Evolutionary conservation across 2,113 vertebrate genomes (phyloP).

Genomic region (Bucco capensis): DNA sequence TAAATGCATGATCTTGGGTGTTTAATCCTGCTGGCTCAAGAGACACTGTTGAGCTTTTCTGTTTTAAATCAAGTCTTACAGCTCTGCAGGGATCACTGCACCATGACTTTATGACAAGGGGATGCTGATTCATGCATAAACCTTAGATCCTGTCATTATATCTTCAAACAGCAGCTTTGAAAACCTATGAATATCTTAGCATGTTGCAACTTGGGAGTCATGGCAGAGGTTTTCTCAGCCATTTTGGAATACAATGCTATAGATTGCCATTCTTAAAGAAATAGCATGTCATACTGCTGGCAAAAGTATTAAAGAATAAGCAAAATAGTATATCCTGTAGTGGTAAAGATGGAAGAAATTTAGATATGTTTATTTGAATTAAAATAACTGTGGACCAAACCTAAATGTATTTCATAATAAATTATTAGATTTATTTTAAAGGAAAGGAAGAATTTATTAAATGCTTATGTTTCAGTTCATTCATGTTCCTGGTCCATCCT

Average conservation of each 20-base stretch:
- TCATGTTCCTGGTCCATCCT: background rate
- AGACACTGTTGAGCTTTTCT: slow-evolving; percentile 13
- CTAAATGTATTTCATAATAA: background rate
- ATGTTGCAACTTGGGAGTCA: background rate
- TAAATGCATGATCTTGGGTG: background rate
- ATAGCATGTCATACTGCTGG: background rate
- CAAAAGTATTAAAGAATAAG: background rate
- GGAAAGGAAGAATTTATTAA: background rate
- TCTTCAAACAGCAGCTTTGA: slow-evolving; percentile 18
- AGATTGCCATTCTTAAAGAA: background rate
- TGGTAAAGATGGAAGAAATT: background rate
- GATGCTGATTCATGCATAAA: slow-evolving; percentile 72
- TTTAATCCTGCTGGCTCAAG: slow-evolving; percentile 38
- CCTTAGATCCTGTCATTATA: slow-evolving; percentile 16
- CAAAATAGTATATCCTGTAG: background rate
- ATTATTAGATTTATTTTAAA: background rate
- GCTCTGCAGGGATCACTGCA: slow-evolving; percentile 63
- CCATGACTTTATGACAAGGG: slow-evolving; percentile 57
- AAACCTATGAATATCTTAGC: slow-evolving; percentile 1
- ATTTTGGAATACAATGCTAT: background rate
- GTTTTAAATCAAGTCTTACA: slow-evolving; percentile 55
- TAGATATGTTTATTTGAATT: background rate
- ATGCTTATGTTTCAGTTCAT: background rate
- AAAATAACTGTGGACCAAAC: background rate
- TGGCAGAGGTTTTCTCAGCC: background rate